Base-by-base conservation (phyloP, 2,888 invertebrate species). In the Drosophila cognata region DNA sequence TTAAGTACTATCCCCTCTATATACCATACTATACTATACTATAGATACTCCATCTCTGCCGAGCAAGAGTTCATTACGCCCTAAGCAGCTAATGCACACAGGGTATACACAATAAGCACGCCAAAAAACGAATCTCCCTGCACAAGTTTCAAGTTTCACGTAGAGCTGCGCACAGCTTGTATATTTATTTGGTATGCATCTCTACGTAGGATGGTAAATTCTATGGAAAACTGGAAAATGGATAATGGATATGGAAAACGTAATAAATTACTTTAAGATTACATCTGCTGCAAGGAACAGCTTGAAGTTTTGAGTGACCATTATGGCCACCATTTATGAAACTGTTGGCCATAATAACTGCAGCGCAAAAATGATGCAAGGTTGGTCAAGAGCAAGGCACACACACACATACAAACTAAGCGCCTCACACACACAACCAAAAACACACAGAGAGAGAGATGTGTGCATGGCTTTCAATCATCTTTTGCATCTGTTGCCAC, bases 331-430 rank as follows among this genome's bases (percentile, higher is more conserved):
- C 52, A 70, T 55, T 60, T 58, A 63, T 70, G 63, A 76, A 56
- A 55, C 48, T 63, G 69, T 68, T 76, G 68, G 61, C 74, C 67
- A 81, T 84, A 73, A 81, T 71, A 84, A 79, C 79, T 79, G 89
- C 84, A 79, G 71, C 66, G 71, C 56, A 81, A 86, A 84, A 84
- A 79, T 77, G 79, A 81, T 84, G 71, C 69, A 87, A 75, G 65
- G 25, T 53, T 18, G 60, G 69, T 60, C 59, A 69, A 67, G 69
- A 64, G 58, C 68, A 66, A 71, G 52, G 51, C 43, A 31, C 33
- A 77, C 48, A 70, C 59, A 68, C 57, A 63, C 59, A 58, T 31
- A 25, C 38, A 55, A 10, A 2, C 50, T 11, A 28, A 21, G 51
- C 25, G 16, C 21, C 29, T 36, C 25, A 33, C 43, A 41, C 16